Percentiles rank a stretch among this genome's conserved stretches.
Conservation (phyloP, 2,113 vertebrate genomes). For the Myanophis thanlyinensis region DNA sequence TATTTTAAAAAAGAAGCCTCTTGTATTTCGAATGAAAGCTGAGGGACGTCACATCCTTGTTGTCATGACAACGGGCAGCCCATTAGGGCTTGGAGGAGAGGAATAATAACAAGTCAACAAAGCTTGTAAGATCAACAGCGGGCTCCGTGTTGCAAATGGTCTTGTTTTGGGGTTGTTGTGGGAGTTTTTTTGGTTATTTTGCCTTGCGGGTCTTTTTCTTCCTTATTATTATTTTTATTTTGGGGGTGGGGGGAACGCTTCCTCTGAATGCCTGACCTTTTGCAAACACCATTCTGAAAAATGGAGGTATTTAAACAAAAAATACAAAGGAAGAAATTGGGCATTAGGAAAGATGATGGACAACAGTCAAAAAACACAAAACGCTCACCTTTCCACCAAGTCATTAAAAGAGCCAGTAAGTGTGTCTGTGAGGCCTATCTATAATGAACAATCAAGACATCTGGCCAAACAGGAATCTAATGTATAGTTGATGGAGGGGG, state of each 20-base stretch:
- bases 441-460: not conserved
- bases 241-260: too few species aligned
- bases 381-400: not conserved
- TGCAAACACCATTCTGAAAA: not conserved
- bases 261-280: not conserved
- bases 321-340: not conserved
- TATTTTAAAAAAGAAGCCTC: not conserved
- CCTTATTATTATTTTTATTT: not conserved
- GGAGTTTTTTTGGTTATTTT: not conserved
- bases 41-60: not conserved
- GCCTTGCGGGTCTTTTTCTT: not conserved
- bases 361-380: not conserved
- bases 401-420: not conserved
- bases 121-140: constrained; percentile 20
- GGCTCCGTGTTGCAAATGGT: constrained; percentile 7
- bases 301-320: not conserved
- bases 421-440: not conserved
- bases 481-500: not conserved
- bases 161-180: not conserved
- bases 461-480: not conserved
- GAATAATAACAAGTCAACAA: constrained; percentile 28
- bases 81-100: constrained; percentile 10
- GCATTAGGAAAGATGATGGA: not conserved
- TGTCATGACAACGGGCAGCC: constrained; percentile 36
- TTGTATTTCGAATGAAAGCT: not conserved